Evolutionary conservation across 2,113 vertebrate species (phyloP), one percentile per base, ranked within the genome.

Genomic region (Corythornis cristatus): DNA sequence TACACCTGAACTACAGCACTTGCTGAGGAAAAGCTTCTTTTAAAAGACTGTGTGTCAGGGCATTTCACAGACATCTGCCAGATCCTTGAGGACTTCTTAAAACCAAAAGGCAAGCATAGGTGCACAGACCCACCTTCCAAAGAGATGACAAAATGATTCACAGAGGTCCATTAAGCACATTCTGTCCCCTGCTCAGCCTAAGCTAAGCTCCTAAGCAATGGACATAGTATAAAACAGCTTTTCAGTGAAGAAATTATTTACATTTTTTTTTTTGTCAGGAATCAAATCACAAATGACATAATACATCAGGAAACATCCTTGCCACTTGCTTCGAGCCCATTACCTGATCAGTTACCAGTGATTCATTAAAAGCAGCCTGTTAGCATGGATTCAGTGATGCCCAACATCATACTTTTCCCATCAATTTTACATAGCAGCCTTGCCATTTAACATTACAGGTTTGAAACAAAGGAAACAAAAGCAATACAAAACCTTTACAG

Each of bases 1-100:
- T 21, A 68, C 2, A 28, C 56, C 45, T 72, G 70, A 75, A 21
- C 43, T n/a, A 40, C 73, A 73, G 1, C 72, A 18, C 8, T 85
- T 75, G 50, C 89, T 89, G 57, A 95, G 43, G 57, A 46, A 77
- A 83, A 95, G 40, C 89, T 93, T 89, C 43, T 78, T 48, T 65
- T 60, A 28, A 31, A 62, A 78, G 70, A 35, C 57, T 72, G 11
- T 0, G 2, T 18, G 26, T n/a, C 2, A 0, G 8, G 56, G 43
- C 65, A 93, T 40, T 67, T 92, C 12, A 43, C 29, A 56, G 23
- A 50, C 15, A 5, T 74, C 71, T 56, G 6, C 42, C 48, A 84
- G 11, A n/a, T 45, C 58, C 70, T 23, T 23, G 10, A 84, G 31
- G 35, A 42, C 11, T 20, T 84, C 72, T 87, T 51, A 25, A 72